phyloP scores from a whole-genome alignment of 1,140 invertebrate genomes.

The Nilaparvata lugens region DNA sequence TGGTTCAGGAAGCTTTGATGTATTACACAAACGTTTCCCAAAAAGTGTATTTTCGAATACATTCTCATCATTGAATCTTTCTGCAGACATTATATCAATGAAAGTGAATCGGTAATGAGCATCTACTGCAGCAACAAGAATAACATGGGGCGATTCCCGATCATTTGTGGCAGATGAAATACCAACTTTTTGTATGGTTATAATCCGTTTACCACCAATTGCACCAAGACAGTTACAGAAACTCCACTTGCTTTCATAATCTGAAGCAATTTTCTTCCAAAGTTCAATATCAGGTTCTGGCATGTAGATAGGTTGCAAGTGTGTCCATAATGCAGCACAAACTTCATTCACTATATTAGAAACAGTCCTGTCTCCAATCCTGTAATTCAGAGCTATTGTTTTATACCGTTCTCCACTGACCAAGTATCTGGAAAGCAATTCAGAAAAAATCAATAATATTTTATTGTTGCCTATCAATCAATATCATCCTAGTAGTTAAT shows the following conservation, averaged over 20 bases:
- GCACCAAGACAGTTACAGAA: slow-evolving; percentile 38
- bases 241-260: slow-evolving; percentile 26
- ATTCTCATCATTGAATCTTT: too few species aligned
- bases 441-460: too few species aligned
- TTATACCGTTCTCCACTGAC: slow-evolving; percentile 14
- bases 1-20: too few species aligned
- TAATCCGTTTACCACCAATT: slow-evolving; percentile 34
- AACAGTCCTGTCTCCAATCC: slow-evolving; percentile 25
- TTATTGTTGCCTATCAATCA: too few species aligned
- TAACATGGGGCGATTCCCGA: slow-evolving; percentile 31
- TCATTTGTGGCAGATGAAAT: slow-evolving; percentile 35
- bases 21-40: too few species aligned
- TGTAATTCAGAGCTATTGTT: slow-evolving; percentile 20
- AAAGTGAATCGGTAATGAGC: too few species aligned
- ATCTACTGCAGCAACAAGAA: slow-evolving; percentile 33
- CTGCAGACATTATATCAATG: too few species aligned
- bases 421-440: slow-evolving; percentile 19
- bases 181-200: slow-evolving; percentile 24
- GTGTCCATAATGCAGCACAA: slow-evolving; percentile 20
- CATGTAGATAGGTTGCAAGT: slow-evolving; percentile 18
- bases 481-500: too few species aligned
- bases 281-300: slow-evolving; percentile 23
- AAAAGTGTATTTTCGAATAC: too few species aligned
- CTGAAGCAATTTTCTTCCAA: slow-evolving; percentile 26
- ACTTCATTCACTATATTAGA: slow-evolving; percentile 21